These are phyloP conservation scores for Pseudachorutes palmiensis DNA, from an alignment of 1,140 invertebrate genomes.

Conservation along the genomic window DNA sequence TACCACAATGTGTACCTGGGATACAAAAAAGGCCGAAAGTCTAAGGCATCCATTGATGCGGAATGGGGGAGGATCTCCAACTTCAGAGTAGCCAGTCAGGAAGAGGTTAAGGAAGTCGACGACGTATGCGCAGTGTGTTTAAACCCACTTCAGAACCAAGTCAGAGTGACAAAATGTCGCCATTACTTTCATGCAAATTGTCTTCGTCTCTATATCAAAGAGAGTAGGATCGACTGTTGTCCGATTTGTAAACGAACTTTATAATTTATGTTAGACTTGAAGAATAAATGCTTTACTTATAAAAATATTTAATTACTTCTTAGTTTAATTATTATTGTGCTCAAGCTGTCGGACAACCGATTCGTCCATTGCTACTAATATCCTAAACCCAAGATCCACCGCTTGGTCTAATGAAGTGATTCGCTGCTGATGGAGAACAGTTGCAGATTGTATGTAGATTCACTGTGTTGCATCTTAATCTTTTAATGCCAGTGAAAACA, in stretches of 20 bases:
- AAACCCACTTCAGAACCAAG: constrained; percentile 51
- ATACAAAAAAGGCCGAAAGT: constrained; percentile 52
- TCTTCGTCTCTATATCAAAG: constrained; percentile 57
- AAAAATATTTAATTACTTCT: too few relatives aligned
- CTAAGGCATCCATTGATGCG: constrained; percentile 48
- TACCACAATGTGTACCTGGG: constrained; percentile 62
- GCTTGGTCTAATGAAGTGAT: too few relatives aligned
- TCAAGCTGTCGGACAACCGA: too few relatives aligned
- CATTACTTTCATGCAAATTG: constrained; percentile 69
- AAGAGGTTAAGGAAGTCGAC: constrained; percentile 52
- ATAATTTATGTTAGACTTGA: background rate
- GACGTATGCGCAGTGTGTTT: constrained; percentile 68
- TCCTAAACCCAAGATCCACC: too few relatives aligned
- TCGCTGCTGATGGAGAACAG: too few relatives aligned
- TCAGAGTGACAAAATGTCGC: constrained; percentile 62
- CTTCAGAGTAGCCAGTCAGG: constrained; percentile 55
- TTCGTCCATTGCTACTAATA: too few relatives aligned
- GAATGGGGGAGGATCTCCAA: constrained; percentile 54
- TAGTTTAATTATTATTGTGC: too few relatives aligned
- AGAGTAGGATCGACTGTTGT: constrained; percentile 52
- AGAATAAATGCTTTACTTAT: too few relatives aligned
- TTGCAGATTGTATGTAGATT: too few relatives aligned
- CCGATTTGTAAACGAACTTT: constrained; percentile 56
- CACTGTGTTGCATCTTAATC: too few relatives aligned
- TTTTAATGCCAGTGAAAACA: too few relatives aligned